These are phyloP conservation scores for Sphecodes monilicornis DNA, from an alignment of 2,888 invertebrate species.

Conservation along the genomic window DNA sequence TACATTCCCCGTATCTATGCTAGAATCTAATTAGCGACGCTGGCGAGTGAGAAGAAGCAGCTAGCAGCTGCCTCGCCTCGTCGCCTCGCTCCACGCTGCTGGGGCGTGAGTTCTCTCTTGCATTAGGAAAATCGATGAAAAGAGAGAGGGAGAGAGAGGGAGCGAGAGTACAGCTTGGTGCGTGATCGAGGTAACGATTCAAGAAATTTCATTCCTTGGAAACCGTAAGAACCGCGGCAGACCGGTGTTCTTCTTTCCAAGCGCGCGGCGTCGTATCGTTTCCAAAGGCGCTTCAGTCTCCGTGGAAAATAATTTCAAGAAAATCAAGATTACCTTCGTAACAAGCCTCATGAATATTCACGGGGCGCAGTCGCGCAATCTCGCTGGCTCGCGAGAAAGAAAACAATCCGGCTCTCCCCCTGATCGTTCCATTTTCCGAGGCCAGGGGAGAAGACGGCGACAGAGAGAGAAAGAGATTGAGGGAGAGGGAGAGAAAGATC, in stretches of 20 bases:
- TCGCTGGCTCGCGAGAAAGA: conserved; percentile 3
- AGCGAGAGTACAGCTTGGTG: conserved; percentile 1
- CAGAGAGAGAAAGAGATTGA: background rate
- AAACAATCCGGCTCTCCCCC: conserved; percentile 1
- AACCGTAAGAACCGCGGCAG: background rate
- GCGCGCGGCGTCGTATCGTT: background rate
- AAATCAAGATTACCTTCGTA: conserved; percentile 20
- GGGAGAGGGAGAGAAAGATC: background rate
- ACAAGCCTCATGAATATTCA: conserved; percentile 19
- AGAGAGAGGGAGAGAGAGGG: background rate
- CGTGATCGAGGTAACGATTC: conserved; percentile 3
- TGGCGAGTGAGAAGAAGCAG: conserved; percentile 41
- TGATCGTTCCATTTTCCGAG: conserved; percentile 29
- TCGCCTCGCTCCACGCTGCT: background rate
- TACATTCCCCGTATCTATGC: conserved; percentile 49
- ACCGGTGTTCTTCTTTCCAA: background rate
- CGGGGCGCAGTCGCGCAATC: conserved; percentile 5
- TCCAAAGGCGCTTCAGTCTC: conserved; percentile 12
- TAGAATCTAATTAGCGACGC: conserved; percentile 56
- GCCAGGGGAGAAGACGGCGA: background rate
- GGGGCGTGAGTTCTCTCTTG: conserved; percentile 24
- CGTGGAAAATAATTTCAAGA: conserved; percentile 14
- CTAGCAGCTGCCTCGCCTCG: background rate
- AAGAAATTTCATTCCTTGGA: conserved; percentile 2
- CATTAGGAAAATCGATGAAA: conserved; percentile 37